Evolutionary conservation across 2,888 invertebrate species (phyloP), one percentile per base, ranked within the genome.

Genomic region (Orthosia incerta): DNA sequence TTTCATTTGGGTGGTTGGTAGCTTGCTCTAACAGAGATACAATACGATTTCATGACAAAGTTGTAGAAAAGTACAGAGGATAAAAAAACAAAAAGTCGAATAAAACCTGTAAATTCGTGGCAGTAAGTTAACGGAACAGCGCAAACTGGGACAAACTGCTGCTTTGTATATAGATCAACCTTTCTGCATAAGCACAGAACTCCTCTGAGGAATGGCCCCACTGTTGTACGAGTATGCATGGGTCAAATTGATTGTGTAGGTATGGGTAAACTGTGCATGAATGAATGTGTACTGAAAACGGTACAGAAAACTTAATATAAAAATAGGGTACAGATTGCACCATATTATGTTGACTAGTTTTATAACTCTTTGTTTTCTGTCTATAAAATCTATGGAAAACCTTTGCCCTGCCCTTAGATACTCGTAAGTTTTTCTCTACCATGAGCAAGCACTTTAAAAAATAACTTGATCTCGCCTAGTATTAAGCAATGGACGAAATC

Each of bases 141-240:
- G n/a, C 16, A 20, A 82, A 80, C 79, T 82, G 69, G 82, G 64
- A 62, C 67, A 67, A 73, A 48, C 60, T 61, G 39, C 31, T 53
- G 18, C 23, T 20, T 74, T 69, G 70, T 69, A 18, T 31, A 55
- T 48, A n/a, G 7, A 61, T 18, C 20, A 39, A 48, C 39, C 23
- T 55, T 50, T 13, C 12, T 48, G 20, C 50, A 18, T 45, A 13
- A 11, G 56, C 31, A 56, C 23, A 11, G 31, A 59, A 59, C 39
- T 39, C n/a, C n/a, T 59, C 39, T 15, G 39, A n/a, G 45, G 45
- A 46, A 20, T 55, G 50, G 55, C 60, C 55, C 15, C 46, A 76
- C 55, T 51, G 13, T 45, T 15, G 4, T 46, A 39, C 39, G 9
- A 39, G 39, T 39, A n/a, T 55, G 66, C 20, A 23, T 60, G 65